These are phyloP conservation scores for Onthophagus taurus DNA, from an alignment of 1,140 invertebrate species.

Conservation along the genomic window DNA sequence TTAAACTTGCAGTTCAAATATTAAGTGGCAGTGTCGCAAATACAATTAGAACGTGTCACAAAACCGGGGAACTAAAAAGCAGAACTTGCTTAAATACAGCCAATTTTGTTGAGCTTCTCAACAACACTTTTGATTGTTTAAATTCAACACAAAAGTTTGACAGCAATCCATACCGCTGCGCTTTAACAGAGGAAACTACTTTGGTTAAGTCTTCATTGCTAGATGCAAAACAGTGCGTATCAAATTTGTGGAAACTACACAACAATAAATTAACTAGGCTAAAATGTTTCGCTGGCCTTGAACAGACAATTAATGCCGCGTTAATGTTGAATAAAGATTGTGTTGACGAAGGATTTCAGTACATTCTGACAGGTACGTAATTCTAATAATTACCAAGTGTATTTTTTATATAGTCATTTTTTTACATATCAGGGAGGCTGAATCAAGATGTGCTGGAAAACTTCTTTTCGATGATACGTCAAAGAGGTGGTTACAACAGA, in stretches of 20 bases:
- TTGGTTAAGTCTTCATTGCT: neutral
- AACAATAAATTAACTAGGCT: neutral
- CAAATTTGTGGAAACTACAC: neutral
- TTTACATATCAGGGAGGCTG: too few species aligned
- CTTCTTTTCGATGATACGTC: constrained; percentile 19
- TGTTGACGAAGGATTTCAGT: constrained; percentile 14
- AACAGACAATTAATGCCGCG: constrained; percentile 18
- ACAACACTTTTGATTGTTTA: constrained; percentile 21
- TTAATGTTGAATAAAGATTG: constrained; percentile 10
- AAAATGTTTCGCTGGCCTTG: constrained; percentile 15
- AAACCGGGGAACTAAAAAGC: neutral
- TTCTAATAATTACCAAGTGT: too few species aligned
- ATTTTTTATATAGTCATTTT: too few species aligned
- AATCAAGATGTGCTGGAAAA: constrained; percentile 27
- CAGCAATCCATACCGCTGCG: constrained; percentile 14
- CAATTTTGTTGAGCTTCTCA: constrained; percentile 16
- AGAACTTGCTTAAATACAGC: constrained; percentile 4
- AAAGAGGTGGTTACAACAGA: constrained; percentile 17
- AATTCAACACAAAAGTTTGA: constrained; percentile 11
- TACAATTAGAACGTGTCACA: neutral
- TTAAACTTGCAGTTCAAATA: neutral
- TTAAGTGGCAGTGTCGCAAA: neutral
- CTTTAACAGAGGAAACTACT: constrained; percentile 7
- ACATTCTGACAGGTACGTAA: constrained; percentile 16
- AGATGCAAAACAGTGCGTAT: neutral